Evolutionary conservation across 1,140 invertebrate genomes (phyloP).

Genomic region (Dendrolimus punctatus): DNA sequence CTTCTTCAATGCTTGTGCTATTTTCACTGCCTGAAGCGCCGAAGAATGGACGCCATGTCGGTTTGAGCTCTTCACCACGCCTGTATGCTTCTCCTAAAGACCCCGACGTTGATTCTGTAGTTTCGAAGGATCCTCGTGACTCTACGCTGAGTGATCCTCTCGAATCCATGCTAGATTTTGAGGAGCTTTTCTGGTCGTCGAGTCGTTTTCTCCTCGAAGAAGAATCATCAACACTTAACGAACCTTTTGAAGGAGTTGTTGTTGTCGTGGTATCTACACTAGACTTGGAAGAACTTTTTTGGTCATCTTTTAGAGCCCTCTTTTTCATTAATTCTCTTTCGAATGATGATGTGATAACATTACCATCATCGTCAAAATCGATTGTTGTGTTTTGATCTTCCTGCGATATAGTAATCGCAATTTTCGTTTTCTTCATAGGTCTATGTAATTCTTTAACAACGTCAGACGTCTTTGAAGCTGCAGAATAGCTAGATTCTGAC

Average conservation of each 20-base stretch:
- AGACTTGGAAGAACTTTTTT: conserved; percentile 67
- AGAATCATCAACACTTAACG: conserved; percentile 67
- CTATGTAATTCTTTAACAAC: conserved; percentile 42
- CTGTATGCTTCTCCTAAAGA: conserved; percentile 78
- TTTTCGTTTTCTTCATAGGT: conserved; percentile 63
- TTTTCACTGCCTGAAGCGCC: conserved; percentile 81
- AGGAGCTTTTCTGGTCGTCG: conserved; percentile 71
- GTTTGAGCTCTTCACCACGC: conserved; percentile 78
- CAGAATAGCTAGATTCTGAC: conserved; percentile 68
- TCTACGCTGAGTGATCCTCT: conserved; percentile 76
- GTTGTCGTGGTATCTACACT: conserved; percentile 65
- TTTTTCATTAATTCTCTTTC: conserved; percentile 59
- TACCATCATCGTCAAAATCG: conserved; percentile 65
- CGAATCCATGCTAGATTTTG: conserved; percentile 75
- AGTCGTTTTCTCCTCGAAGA: conserved; percentile 61
- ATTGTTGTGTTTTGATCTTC: conserved; percentile 70
- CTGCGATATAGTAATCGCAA: conserved; percentile 69
- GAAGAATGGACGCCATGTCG: conserved; percentile 87
- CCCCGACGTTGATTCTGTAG: conserved; percentile 82
- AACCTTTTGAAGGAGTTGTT: conserved; percentile 64
- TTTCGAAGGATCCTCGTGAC: conserved; percentile 79
- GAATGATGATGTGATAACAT: conserved; percentile 61
- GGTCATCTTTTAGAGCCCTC: conserved; percentile 59
- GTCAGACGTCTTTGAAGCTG: conserved; percentile 54
- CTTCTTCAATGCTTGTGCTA: conserved; percentile 86